Conservation (phyloP, 2,888 invertebrate genomes). For the Stenurella melanura region DNA sequence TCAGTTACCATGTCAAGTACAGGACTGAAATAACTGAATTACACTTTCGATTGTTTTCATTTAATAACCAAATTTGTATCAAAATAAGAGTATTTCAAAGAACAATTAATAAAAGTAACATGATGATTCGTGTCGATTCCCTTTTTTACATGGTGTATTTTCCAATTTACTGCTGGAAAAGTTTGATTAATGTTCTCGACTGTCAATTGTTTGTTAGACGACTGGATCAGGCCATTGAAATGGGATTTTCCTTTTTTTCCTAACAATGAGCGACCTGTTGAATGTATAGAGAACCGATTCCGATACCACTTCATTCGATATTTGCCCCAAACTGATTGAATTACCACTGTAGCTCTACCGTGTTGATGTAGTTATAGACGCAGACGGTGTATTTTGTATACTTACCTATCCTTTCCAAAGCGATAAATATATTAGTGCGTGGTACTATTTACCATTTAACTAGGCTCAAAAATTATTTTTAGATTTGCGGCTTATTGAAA, state of each 20-base stretch:
- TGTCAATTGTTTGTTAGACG: constrained; percentile 44
- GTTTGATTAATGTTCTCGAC: constrained; percentile 48
- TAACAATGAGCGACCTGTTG: constrained; percentile 45
- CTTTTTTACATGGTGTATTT: constrained; percentile 35
- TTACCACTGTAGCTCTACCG: constrained; percentile 2
- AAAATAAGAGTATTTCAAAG: constrained; percentile 1
- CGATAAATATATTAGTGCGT: constrained; percentile 1
- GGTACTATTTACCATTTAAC: background rate
- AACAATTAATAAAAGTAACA: constrained; percentile 32
- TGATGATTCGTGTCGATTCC: constrained; percentile 30
- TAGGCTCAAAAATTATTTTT: background rate
- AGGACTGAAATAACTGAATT: background rate
- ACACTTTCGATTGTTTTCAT: background rate
- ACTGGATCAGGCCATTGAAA: constrained; percentile 44
- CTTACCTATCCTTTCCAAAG: background rate
- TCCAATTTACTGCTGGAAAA: constrained; percentile 45
- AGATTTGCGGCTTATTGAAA: too few relatives aligned
- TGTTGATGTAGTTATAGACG: constrained; percentile 7
- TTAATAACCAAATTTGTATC: background rate
- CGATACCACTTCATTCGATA: constrained; percentile 30
- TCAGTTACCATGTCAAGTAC: background rate
- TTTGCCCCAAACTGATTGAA: constrained; percentile 36
- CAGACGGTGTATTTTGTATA: background rate
- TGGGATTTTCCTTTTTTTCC: constrained; percentile 41
- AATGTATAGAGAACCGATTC: constrained; percentile 38